Percentiles rank a stretch among this genome's conserved stretches.
phyloP scores from a whole-genome alignment of 2,797 vertebrate species.

The Tokudaia tokunoshimensis region DNA sequence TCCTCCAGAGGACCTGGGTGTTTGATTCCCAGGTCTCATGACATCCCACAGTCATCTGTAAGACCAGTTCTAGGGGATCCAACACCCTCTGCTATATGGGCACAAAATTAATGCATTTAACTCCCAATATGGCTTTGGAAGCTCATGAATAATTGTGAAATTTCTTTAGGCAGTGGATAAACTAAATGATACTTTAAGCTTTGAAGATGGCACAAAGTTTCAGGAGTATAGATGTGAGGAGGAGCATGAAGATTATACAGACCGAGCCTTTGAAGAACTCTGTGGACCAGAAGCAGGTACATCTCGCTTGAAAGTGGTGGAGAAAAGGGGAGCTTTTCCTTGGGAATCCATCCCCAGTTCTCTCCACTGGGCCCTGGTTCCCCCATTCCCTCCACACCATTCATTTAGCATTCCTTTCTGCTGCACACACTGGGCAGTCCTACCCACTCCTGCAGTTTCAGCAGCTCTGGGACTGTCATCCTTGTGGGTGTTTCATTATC shows the following conservation, averaged over 20 bases:
- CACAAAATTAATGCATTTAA: not conserved
- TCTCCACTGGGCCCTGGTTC: no score
- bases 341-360: rapidly evolving
- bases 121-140: not conserved
- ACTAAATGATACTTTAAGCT: constrained; percentile 89
- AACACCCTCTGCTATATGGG: not conserved
- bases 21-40: not conserved
- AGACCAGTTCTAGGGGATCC: not conserved
- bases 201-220: constrained; percentile 86
- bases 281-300: constrained; percentile 82
- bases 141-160: constrained; percentile 53
- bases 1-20: not conserved
- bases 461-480: not conserved
- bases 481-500: not conserved
- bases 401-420: not conserved
- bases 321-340: not conserved
- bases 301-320: not conserved
- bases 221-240: constrained; percentile 82
- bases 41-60: not conserved
- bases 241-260: constrained; percentile 61
- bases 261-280: constrained; percentile 75
- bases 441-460: not conserved
- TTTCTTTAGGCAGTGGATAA: constrained; percentile 87
- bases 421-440: rapidly evolving
- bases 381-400: no score